Percentiles rank a stretch among this genome's conserved stretches.
Conservation (phyloP, 1,140 invertebrate genomes). For the Laodelphax striatellus region DNA sequence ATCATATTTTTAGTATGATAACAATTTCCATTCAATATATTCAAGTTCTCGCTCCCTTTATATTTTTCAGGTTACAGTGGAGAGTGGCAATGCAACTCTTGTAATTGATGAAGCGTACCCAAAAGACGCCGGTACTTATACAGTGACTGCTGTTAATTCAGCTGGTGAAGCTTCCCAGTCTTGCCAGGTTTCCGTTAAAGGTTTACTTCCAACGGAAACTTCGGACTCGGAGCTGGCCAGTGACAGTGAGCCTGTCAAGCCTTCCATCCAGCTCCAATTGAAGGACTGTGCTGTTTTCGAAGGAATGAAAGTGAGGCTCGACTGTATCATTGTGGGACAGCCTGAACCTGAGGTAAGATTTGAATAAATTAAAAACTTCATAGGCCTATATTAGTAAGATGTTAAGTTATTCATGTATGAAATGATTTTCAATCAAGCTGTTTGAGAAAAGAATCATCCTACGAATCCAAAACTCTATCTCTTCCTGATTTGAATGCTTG, state of each 20-base stretch:
- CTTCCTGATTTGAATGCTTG: too few relatives aligned
- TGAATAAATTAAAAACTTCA: too few relatives aligned
- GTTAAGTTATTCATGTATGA: too few relatives aligned
- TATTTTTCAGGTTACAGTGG: conserved; percentile 41
- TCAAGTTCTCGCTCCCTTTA: too few relatives aligned
- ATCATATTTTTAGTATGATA: too few relatives aligned
- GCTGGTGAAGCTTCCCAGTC: conserved; percentile 47
- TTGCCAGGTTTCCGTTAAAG: conserved; percentile 58
- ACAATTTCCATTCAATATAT: too few relatives aligned
- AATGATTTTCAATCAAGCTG: too few relatives aligned
- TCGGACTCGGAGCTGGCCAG: conserved; percentile 57
- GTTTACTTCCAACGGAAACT: conserved; percentile 53
- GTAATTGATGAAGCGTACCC: conserved; percentile 54
- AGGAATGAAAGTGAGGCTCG: conserved; percentile 55
- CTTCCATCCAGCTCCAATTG: conserved; percentile 57
- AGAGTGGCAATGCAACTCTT: conserved; percentile 47
- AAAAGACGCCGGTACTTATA: conserved; percentile 57
- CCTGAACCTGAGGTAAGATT: conserved; percentile 63
- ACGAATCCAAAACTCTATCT: too few relatives aligned
- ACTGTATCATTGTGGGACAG: conserved; percentile 71
- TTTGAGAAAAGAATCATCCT: too few relatives aligned
- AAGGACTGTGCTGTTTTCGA: conserved; percentile 56
- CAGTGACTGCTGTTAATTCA: conserved; percentile 47
- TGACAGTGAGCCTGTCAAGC: conserved; percentile 57
- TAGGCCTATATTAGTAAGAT: too few relatives aligned